Base-by-base conservation (phyloP, 2,797 vertebrate species). In the Lutjanus campechanus region DNA sequence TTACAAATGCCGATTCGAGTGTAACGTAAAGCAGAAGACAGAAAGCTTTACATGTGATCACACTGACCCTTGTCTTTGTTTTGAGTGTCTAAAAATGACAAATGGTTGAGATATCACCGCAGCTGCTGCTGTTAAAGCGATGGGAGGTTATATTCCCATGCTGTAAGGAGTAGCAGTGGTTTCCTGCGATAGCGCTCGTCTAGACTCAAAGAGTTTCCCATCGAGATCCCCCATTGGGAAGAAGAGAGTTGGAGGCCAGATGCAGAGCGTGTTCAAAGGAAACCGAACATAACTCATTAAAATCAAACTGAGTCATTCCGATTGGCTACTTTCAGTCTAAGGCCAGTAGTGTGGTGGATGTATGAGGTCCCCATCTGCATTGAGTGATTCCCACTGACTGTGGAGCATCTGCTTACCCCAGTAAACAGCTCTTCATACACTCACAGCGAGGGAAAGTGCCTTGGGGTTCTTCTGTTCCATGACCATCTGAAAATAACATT, bases 401-500 rank as follows among this genome's bases (percentile, higher is more conserved):
- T 5, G 50, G 54, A 76, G 82, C 85, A 88, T 89, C 81, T 88
- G 87, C 77, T 87, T 20, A 61, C 19, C 43, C 83, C 68, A 80
- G 79, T 88, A 84, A 92, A 89, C 83, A 83, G 68, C 60, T 36
- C 53, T 69, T 59, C 73, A 49, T 47, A 51, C 68, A 25, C 46
- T 64, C 72, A 51, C 41, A 62, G 71, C 1, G n/a, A 77, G 67
- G 66, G 49, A 66, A 81, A 74, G 29, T 0, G 76, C 86, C 73
- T 66, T 0, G 2, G 82, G 91, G 71, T 47, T 56, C 53, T 50
- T 75, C 63, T 82, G 76, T 77, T 88, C 64, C 64, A 40, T 74
- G 49, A 20, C 49, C 72, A 70, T 76, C 62, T 53, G 72, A 85
- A 67, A 82, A 64, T 62, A 73, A 36, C 41, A 56, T 6, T 8